Percentiles rank a stretch among this genome's conserved stretches.
phyloP scores from a whole-genome alignment of 2,888 invertebrate genomes.

The Aphidoletes aphidimyza region DNA sequence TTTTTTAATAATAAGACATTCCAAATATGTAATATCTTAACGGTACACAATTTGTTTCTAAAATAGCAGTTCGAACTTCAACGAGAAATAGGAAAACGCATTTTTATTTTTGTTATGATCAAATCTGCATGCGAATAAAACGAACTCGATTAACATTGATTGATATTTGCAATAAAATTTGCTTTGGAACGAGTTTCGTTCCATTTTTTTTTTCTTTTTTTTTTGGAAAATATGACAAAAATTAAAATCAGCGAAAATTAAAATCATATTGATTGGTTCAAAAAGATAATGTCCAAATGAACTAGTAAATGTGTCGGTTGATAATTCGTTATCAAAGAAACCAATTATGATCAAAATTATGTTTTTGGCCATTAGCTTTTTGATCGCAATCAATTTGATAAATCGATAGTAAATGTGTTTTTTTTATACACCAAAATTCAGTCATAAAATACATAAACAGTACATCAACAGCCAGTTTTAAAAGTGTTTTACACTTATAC shows the following conservation, averaged over 20 bases:
- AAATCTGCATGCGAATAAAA: constrained; percentile 10
- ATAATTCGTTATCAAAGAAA: too few species aligned
- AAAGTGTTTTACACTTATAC: not conserved
- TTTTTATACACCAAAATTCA: not conserved
- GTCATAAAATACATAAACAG: constrained; percentile 25
- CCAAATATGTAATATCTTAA: constrained; percentile 17
- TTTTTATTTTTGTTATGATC: not conserved
- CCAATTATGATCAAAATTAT: not conserved
- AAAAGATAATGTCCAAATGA: too few species aligned
- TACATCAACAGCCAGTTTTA: not conserved
- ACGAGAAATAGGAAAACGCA: not conserved
- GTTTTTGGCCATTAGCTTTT: not conserved
- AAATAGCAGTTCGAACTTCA: constrained; percentile 18
- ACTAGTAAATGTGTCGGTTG: too few species aligned
- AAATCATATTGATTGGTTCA: too few species aligned
- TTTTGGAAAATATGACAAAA: too few species aligned
- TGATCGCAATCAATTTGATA: not conserved
- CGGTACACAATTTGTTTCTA: constrained; percentile 20
- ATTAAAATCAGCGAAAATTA: too few species aligned
- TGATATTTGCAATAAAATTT: not conserved
- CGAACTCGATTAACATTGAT: constrained; percentile 17
- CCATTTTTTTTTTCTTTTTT: too few species aligned
- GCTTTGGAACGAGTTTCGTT: not conserved
- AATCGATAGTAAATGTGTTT: not conserved
- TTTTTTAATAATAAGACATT: not conserved